A percentile compares a stretch with the other conserved stretches of the same genome.
Conservation (phyloP, 2,888 invertebrate genomes). For the Scrobipalpa costella region DNA sequence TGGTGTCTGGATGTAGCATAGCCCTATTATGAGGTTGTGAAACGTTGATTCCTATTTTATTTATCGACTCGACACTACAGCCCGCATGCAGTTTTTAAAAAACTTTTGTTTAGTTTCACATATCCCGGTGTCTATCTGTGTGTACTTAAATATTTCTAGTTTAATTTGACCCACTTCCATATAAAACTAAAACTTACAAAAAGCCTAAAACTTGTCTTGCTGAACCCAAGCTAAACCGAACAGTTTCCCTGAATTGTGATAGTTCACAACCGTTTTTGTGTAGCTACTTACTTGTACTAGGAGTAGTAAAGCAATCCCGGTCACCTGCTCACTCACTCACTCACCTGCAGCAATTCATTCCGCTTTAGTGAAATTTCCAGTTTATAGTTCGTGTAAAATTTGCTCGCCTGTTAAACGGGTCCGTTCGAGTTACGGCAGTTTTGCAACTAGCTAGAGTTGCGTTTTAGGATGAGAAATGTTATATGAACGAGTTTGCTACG, state of each 20-base stretch:
- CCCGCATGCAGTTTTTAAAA: too few species aligned
- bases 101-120: too few species aligned
- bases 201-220: not conserved
- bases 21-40: too few species aligned
- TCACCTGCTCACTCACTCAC: conserved; percentile 7
- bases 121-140: too few species aligned
- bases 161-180: too few species aligned
- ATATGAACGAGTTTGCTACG: conserved; percentile 42
- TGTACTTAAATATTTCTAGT: too few species aligned
- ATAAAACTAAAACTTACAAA: too few species aligned
- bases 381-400: conserved; percentile 44
- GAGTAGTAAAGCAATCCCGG: not conserved
- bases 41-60: too few species aligned
- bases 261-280: conserved; percentile 23
- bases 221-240: not conserved
- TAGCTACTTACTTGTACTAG: not conserved
- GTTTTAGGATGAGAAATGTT: conserved; percentile 42
- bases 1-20: too few species aligned
- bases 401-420: conserved; percentile 42
- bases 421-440: conserved; percentile 42
- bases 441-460: conserved; percentile 47
- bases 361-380: conserved; percentile 39
- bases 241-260: not conserved
- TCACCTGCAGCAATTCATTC: conserved; percentile 34
- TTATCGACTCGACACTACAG: too few species aligned